phyloP scores from a whole-genome alignment of 1,140 invertebrate genomes.

The Apolygus lucorum region DNA sequence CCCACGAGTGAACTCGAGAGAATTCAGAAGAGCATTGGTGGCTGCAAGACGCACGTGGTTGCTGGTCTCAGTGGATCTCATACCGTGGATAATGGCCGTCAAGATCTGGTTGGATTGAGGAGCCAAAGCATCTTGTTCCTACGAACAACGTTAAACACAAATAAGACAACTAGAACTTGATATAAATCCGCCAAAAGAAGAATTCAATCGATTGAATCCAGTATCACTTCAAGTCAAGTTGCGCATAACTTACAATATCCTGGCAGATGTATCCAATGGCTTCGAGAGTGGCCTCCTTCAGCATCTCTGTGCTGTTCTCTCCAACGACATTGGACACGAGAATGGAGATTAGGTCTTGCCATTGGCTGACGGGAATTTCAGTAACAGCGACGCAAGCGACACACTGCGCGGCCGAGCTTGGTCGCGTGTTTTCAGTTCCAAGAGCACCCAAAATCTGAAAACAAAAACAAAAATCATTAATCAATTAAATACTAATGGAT shows the following conservation, averaged over 20 bases:
- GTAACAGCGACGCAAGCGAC: slow-evolving; percentile 96
- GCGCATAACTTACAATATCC: slow-evolving; percentile 61
- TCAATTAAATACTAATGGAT: no score
- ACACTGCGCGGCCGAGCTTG: slow-evolving; percentile 96
- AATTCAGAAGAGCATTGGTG: slow-evolving; percentile 94
- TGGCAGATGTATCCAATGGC: slow-evolving; percentile 86
- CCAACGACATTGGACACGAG: slow-evolving; percentile 85
- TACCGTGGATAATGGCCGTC: slow-evolving; percentile 97
- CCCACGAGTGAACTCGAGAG: slow-evolving; percentile 94
- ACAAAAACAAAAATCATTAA: slow-evolving; percentile 21
- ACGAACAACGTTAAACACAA: slow-evolving; percentile 21
- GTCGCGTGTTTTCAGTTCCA: slow-evolving; percentile 88
- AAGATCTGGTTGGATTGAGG: slow-evolving; percentile 91
- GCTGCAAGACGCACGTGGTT: slow-evolving; percentile 86
- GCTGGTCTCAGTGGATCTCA: slow-evolving; percentile 74
- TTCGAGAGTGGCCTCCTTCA: slow-evolving; percentile 93
- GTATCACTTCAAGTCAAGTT: no score
- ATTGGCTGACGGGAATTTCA: slow-evolving; percentile 78
- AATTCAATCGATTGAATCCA: not conserved
- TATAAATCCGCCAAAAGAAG: slow-evolving; percentile 50
- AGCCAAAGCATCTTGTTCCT: slow-evolving; percentile 83
- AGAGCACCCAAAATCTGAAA: slow-evolving; percentile 79
- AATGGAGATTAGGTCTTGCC: slow-evolving; percentile 75
- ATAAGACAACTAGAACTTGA: not conserved
- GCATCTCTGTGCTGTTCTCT: slow-evolving; percentile 75